Conservation (phyloP, 2,797 vertebrate genomes). For the Emydoidea blandingii region DNA sequence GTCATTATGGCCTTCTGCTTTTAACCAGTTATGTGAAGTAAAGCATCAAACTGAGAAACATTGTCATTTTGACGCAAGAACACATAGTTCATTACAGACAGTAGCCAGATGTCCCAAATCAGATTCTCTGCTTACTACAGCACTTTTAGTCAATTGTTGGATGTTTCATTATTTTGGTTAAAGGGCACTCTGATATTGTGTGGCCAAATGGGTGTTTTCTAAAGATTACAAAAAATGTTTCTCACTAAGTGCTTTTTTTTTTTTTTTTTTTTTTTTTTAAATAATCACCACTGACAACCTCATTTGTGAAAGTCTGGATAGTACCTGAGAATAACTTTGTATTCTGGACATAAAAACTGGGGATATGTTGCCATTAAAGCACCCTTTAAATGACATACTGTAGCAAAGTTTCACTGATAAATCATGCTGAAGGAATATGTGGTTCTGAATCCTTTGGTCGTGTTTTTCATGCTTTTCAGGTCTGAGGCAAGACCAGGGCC, state of each 20-base stretch:
- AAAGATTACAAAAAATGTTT: background rate
- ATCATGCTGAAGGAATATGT: background rate
- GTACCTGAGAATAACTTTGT: background rate
- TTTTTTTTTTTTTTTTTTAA: background rate
- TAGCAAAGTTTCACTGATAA: background rate
- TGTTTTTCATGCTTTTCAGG: background rate
- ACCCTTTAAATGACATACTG: background rate
- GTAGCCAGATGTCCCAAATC: background rate
- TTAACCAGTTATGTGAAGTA: slow-evolving; percentile 17
- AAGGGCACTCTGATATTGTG: background rate
- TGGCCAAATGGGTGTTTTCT: slow-evolving; percentile 3
- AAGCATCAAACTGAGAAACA: slow-evolving; percentile 13
- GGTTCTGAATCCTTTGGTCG: background rate
- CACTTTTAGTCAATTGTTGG: background rate
- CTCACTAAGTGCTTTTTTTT: background rate
- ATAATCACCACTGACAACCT: background rate
- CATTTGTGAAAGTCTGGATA: background rate
- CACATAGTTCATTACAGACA: background rate
- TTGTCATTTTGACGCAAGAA: slow-evolving; percentile 4
- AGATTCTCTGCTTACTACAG: background rate
- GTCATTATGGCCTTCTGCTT: slow-evolving; percentile 29
- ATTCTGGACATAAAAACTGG: background rate
- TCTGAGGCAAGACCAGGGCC: background rate
- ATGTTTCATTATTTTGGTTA: background rate
- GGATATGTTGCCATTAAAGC: background rate